phyloP scores from a whole-genome alignment of 1,140 invertebrate genomes.

The Sarcophaga bullata region DNA sequence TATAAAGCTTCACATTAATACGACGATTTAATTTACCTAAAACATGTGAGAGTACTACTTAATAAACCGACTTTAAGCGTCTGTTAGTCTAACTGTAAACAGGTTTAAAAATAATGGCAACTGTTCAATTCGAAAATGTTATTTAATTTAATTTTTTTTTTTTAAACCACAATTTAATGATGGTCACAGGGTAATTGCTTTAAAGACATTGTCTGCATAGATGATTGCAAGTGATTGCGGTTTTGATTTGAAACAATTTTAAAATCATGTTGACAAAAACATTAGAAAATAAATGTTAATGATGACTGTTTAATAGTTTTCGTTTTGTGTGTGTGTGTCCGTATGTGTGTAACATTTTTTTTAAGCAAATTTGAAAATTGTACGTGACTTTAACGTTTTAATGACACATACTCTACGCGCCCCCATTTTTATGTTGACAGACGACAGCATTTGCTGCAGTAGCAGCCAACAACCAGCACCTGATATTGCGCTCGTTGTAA shows the following conservation, averaged over 20 bases:
- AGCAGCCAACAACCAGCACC: background rate
- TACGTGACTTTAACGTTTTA: slow-evolving; percentile 4
- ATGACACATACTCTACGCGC: slow-evolving; percentile 2
- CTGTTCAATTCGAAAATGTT: background rate
- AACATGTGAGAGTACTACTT: no score
- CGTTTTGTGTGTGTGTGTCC: background rate
- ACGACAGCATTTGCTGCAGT: background rate
- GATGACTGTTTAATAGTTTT: background rate
- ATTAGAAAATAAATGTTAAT: background rate
- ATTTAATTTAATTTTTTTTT: no score
- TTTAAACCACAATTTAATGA: slow-evolving; percentile 5
- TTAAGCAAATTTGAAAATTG: background rate
- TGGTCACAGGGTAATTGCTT: background rate
- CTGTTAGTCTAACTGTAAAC: no score
- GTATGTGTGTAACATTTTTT: no score
- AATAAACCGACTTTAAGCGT: no score
- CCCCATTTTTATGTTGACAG: slow-evolving; percentile 14
- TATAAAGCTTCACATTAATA: no score
- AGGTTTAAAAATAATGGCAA: no score
- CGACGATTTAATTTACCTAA: no score
- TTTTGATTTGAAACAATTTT: background rate
- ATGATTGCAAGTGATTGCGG: background rate
- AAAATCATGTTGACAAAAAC: background rate
- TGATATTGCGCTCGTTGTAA: background rate
- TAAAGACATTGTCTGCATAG: background rate